Percentiles rank a stretch among this genome's conserved stretches.
Evolutionary conservation across 2,888 invertebrate genomes (phyloP).

Genomic region (Xylophagus ater): DNA sequence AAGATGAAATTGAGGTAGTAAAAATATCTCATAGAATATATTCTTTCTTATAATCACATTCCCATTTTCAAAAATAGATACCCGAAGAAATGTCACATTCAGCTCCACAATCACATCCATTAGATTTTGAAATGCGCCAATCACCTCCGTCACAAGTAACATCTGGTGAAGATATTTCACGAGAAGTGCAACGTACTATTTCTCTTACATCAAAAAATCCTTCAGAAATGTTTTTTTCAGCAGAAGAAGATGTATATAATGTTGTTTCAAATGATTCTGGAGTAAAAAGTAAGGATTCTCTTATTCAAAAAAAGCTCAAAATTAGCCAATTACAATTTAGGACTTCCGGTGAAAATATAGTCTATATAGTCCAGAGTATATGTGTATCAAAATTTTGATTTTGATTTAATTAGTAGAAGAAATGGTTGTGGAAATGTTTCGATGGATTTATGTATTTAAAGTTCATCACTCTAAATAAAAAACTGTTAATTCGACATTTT

Average conservation of each 20-base stretch:
- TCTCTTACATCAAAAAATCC: slow-evolving; percentile 84
- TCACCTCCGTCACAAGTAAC: slow-evolving; percentile 17
- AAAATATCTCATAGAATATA: background rate
- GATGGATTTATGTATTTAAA: no score
- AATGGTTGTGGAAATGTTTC: no score
- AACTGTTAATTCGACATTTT: no score
- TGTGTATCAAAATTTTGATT: no score
- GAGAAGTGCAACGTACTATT: slow-evolving; percentile 59
- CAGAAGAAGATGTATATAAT: slow-evolving; percentile 69
- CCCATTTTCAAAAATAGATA: no score
- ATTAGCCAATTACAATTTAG: no score
- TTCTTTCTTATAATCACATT: slow-evolving; percentile 1
- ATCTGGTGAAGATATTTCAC: slow-evolving; percentile 30
- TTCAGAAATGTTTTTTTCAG: slow-evolving; percentile 86
- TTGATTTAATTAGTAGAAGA: no score
- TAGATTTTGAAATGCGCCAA: slow-evolving; percentile 35
- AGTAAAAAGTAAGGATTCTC: slow-evolving; percentile 14
- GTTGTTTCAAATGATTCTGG: slow-evolving; percentile 32
- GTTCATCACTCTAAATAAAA: no score
- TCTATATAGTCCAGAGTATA: no score
- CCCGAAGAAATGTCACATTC: slow-evolving; percentile 40
- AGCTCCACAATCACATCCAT: slow-evolving; percentile 37
- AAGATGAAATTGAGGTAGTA: slow-evolving; percentile 43
- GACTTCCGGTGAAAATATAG: no score
- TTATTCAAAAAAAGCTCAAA: slow-evolving; percentile 27